phyloP scores from a whole-genome alignment of 2,888 invertebrate species.

The Phyllotreta cruciferae region DNA sequence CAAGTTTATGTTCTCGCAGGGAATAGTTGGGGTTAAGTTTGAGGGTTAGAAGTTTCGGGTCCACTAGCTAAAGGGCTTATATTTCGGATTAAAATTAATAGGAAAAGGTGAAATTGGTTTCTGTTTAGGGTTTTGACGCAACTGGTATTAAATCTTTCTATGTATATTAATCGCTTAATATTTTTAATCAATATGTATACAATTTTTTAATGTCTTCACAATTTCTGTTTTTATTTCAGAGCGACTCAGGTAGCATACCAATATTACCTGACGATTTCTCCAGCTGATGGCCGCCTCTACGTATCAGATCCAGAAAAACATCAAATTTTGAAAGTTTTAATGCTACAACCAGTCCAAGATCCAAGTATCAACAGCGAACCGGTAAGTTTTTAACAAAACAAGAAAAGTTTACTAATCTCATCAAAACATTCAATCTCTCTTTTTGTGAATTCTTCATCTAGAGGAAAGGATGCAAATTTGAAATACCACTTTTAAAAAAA shows the following conservation, averaged over 20 bases:
- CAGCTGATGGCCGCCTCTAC: constrained; percentile 94
- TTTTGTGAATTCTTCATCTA: too few species aligned
- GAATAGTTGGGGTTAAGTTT: constrained; percentile 18
- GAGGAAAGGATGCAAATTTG: too few species aligned
- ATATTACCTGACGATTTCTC: constrained; percentile 95
- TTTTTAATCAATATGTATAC: not conserved
- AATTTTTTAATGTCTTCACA: constrained; percentile 2
- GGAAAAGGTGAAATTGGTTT: too few species aligned
- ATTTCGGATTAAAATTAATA: too few species aligned
- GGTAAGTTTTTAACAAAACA: constrained; percentile 59
- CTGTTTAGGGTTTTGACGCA: not conserved
- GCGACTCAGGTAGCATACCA: constrained; percentile 96
- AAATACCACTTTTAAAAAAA: too few species aligned
- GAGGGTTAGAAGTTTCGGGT: constrained; percentile 9
- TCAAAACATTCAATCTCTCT: too few species aligned
- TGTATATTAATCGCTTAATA: not conserved
- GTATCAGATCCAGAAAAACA: constrained; percentile 95
- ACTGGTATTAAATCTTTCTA: not conserved
- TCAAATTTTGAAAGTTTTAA: constrained; percentile 81
- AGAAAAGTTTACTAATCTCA: too few species aligned
- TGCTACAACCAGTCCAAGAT: constrained; percentile 81
- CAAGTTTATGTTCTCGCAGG: constrained; percentile 24
- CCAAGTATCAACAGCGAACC: constrained; percentile 85
- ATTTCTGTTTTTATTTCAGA: constrained; percentile 64
- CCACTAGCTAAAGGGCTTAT: too few species aligned